Percentiles rank a stretch among this genome's conserved stretches.
These are phyloP conservation scores for Drosophila pseudoobscura DNA, from an alignment of 1,140 invertebrate genomes.

Conservation along the genomic window DNA sequence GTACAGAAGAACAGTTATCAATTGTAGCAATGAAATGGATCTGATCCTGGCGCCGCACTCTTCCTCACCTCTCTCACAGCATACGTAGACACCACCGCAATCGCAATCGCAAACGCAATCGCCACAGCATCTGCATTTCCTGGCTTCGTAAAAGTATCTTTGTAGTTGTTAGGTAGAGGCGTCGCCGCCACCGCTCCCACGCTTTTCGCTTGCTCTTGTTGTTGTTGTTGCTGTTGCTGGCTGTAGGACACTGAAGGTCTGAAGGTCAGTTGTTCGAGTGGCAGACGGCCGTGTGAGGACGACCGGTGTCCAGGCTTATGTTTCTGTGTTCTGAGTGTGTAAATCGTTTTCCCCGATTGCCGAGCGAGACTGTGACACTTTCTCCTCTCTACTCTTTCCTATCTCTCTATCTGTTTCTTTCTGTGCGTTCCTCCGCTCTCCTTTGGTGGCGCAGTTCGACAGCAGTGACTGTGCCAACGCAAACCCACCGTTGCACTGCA, in stretches of 20 bases:
- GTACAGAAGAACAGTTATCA: slow-evolving; percentile 36
- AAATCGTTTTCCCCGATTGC: background rate
- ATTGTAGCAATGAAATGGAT: slow-evolving; percentile 32
- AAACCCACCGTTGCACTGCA: slow-evolving; percentile 81
- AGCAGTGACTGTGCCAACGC: slow-evolving; percentile 82
- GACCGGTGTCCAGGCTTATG: slow-evolving; percentile 15
- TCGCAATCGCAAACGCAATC: slow-evolving; percentile 1
- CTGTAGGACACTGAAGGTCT: background rate
- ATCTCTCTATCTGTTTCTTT: slow-evolving; percentile 46
- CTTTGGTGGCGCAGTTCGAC: slow-evolving; percentile 70
- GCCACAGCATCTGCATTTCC: slow-evolving; percentile 33
- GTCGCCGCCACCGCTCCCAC: slow-evolving; percentile 32
- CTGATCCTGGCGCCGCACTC: slow-evolving; percentile 12
- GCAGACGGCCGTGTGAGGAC: slow-evolving; percentile 19
- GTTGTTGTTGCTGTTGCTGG: slow-evolving; percentile 13
- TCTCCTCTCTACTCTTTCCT: slow-evolving; percentile 53
- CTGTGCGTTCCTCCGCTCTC: slow-evolving; percentile 10
- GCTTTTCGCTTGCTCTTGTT: slow-evolving; percentile 55
- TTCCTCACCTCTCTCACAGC: slow-evolving; percentile 35
- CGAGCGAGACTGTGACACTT: slow-evolving; percentile 26
- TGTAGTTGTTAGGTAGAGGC: slow-evolving; percentile 45
- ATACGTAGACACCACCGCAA: too few relatives aligned
- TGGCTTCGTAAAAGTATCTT: slow-evolving; percentile 35
- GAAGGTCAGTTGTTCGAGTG: slow-evolving; percentile 6
- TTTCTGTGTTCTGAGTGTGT: slow-evolving; percentile 30